Base-by-base conservation (phyloP, 2,888 invertebrate species). In the Scaeva pyrastri region DNA sequence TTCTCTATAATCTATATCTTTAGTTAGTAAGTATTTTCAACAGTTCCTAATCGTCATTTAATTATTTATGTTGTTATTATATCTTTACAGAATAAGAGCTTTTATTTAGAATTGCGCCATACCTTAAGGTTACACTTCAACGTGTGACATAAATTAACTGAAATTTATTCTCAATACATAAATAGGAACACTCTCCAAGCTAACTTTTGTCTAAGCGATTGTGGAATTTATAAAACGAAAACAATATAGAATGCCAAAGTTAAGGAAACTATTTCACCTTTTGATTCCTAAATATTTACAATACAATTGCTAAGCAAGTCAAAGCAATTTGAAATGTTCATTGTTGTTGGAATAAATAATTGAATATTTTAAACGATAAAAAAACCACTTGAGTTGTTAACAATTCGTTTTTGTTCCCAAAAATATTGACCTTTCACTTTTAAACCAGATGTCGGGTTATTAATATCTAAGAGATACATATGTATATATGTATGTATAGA, bases 391-490 rank as follows among this genome's bases (percentile, higher is more conserved):
- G 23, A 4, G n/a, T 11, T 62, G 2, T 26, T 43, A 14, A 58
- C 11, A 41, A 62, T 23, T 16, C 3, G 2, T 41, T 1, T 23
- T 26, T 5, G 2, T 23, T 23, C n/a, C 16, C 21, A 26, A 48
- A 58, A 58, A 23, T 19, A 6, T 21, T 77, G 78, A 77, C 70
- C 60, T 62, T 77, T 62, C 10, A 19, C 55, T 77, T 77, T 43
- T 16, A 12, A 56, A 19, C 16, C 6, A 5, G 3, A 12, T 2
- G 5, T 11, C 14, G 12, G 12, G 12, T 52, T 26, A 7, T 52
- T 52, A 23, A 26, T 52, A 26, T 2, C 21, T 60, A 14, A 60
- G 21, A n/a, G 21, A 11, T n/a, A n/a, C 36, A 12, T 0, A 21
- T 10, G 11, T 10, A 11, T n/a, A n/a, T 19, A 12, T 0, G 14